Base-by-base conservation (phyloP, 2,888 invertebrate genomes). In the Scrobipalpa costella region DNA sequence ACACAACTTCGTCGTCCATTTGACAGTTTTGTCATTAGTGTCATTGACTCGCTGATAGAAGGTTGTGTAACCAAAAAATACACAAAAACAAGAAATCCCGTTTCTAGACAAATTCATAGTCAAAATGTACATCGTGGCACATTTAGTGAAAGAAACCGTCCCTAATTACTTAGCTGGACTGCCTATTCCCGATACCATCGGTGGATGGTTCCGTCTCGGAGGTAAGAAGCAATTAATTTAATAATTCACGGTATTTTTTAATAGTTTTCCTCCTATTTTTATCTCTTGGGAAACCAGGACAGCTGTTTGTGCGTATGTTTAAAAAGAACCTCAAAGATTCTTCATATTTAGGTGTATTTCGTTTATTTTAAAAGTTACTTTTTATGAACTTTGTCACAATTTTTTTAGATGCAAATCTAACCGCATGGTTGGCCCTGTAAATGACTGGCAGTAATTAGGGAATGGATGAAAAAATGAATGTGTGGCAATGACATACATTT, bases 201-300 rank as follows among this genome's bases (percentile, higher is more conserved):
- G 95, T 68, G 98, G 98, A 80, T 96, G 97, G 95, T 97, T 97
- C 85, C 94, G 93, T 76, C 92, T 98, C 70, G 95, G 97, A 88
- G 93, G 98, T 97, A 76, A 82, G 80, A 57, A 21, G 47, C 33
- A 27, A 21, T 21, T 27, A 27, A 33, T 11, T n/a, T 52, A 6
- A 52, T 33, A 27, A 13, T 33, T 33, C 9, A 19, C n/a, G n/a
- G 11, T 33, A 27, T 8, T 5, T 13, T 47, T 2, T 15, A 19
- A 49, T 15, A 9, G 3, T 55, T 55, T 55, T 55, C 55, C 34
- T 61, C 19, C 9, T 34, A 11, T 34, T 49, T 60, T 49, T 11
- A 2, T 15, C 44, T 19, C 40, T 13, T 19, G 19, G 40, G 5
- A 17, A 34, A 58, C 40, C 17, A 34, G 19, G 36, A 38, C 36